Percentiles rank a stretch among this genome's conserved stretches.
Conservation (phyloP, 2,113 vertebrate species). For the Sardina pilchardus region DNA sequence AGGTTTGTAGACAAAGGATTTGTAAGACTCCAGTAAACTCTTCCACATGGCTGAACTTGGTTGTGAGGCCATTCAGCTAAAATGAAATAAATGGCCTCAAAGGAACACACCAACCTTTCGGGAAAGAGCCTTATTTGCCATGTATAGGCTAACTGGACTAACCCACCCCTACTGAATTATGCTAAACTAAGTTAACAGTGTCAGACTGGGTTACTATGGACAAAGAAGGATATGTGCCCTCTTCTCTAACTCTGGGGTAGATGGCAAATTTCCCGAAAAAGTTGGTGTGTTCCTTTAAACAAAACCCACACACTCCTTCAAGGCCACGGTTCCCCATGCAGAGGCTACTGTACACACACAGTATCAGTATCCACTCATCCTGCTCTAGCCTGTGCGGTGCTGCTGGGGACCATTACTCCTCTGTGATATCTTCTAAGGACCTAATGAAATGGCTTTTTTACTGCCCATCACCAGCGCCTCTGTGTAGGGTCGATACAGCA, state of each 20-base stretch:
- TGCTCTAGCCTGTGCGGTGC: not conserved
- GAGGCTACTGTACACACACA: not conserved
- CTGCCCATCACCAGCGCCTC: not conserved
- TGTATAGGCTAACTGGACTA: no score
- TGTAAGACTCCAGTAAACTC: not conserved
- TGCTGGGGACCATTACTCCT: not conserved
- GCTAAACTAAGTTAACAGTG: no score
- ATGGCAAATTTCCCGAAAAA: no score
- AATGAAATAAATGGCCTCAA: not conserved
- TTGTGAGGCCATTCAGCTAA: not conserved
- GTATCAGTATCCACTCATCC: not conserved
- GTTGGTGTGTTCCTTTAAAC: no score
- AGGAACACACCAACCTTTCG: no score
- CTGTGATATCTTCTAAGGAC: not conserved
- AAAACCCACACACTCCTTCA: no score
- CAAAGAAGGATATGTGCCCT: no score
- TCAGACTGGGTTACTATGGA: no score
- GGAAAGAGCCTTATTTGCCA: no score
- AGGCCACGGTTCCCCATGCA: not conserved
- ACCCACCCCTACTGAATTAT: no score
- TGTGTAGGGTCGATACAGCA: not conserved
- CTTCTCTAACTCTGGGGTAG: no score
- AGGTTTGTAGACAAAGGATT: not conserved
- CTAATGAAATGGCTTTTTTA: slow-evolving; percentile 10
- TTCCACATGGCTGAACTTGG: not conserved